A percentile compares a stretch with the other conserved stretches of the same genome.
These are phyloP conservation scores for Ancistrus triradiatus DNA, from an alignment of 2,113 vertebrate species.

Conservation along the genomic window DNA sequence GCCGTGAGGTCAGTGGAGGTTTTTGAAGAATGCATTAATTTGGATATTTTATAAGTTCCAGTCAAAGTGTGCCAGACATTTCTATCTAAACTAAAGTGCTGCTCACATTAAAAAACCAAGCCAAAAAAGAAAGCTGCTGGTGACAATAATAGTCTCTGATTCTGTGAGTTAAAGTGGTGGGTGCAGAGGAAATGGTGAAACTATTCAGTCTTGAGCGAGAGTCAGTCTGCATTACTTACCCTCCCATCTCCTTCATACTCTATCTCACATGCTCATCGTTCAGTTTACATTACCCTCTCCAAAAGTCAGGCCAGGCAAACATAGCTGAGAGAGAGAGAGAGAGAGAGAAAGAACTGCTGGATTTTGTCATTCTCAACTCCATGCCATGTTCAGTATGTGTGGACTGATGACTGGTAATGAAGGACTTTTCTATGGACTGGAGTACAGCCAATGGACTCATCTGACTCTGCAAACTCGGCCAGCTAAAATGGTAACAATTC, in stretches of 20 bases:
- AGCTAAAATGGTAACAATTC: constrained; percentile 27
- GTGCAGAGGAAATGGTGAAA: too few relatives aligned
- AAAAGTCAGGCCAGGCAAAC: constrained; percentile 5
- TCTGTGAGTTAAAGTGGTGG: too few relatives aligned
- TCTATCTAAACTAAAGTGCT: too few relatives aligned
- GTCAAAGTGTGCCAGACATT: too few relatives aligned
- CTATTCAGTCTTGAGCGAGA: background rate
- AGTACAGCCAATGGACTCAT: background rate
- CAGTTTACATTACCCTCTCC: constrained; percentile 14
- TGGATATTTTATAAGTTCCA: too few relatives aligned
- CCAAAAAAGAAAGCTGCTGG: too few relatives aligned
- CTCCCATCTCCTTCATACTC: background rate
- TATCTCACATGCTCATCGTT: background rate
- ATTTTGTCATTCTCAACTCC: background rate
- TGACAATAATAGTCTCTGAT: too few relatives aligned
- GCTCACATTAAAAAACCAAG: too few relatives aligned
- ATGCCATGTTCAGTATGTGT: background rate
- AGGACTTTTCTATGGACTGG: background rate
- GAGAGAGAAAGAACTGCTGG: background rate
- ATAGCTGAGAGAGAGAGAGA: background rate
- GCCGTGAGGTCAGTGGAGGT: too few relatives aligned
- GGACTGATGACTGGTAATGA: background rate
- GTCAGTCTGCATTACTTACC: background rate
- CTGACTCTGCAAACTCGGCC: background rate
- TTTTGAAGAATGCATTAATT: too few relatives aligned